Percentiles rank a stretch among this genome's conserved stretches.
Evolutionary conservation across 2,888 invertebrate species (phyloP).

Genomic region (Lumbricus terrestris): DNA sequence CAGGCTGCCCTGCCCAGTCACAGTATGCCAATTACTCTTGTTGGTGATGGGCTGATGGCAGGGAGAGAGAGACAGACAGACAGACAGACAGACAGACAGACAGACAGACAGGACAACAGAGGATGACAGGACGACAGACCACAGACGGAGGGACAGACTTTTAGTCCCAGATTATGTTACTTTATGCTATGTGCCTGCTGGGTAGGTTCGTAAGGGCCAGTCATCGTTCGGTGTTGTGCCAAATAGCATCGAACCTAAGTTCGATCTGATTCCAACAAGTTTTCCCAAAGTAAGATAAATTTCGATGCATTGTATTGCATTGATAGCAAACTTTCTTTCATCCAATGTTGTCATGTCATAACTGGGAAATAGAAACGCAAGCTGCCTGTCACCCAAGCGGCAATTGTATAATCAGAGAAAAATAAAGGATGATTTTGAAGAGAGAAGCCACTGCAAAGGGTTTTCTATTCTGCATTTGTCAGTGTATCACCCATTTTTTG

Average conservation of each 20-base stretch:
- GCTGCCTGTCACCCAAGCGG: neutral
- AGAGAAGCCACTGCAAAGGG: neutral
- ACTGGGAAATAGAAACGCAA: neutral
- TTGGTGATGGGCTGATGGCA: neutral
- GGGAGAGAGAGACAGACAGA: too few relatives aligned
- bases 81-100: too few relatives aligned
- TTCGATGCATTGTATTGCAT: neutral
- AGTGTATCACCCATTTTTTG: too few relatives aligned
- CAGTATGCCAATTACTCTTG: neutral
- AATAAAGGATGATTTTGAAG: neutral
- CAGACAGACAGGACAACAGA: too few relatives aligned
- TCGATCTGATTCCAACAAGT: neutral
- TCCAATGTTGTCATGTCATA: neutral
- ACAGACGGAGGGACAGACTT: too few relatives aligned
- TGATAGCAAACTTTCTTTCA: too few relatives aligned
- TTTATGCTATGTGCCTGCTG: neutral
- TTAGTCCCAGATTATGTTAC: neutral
- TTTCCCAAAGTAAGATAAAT: neutral
- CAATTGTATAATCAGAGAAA: neutral
- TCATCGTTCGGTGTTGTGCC: neutral
- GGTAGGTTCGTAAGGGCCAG: neutral
- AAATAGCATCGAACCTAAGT: neutral
- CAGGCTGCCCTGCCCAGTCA: too few relatives aligned
- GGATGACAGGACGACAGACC: too few relatives aligned
- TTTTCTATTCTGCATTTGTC: neutral